Evolutionary conservation across 2,797 vertebrate genomes (phyloP).

Genomic region (Lepidocolaptes lacrymiger): DNA sequence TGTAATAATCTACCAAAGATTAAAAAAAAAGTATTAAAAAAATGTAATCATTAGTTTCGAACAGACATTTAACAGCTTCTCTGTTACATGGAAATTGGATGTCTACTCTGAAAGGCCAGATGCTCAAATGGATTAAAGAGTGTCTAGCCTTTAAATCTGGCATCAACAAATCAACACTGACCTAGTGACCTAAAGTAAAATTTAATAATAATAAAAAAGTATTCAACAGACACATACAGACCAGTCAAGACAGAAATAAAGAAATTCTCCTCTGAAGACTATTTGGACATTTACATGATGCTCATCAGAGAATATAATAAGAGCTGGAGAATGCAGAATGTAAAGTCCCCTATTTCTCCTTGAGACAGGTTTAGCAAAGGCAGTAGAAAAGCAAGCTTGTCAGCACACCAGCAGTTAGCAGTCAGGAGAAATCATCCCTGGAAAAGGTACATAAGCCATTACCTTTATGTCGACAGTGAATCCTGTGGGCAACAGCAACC

Average conservation of each 20-base stretch:
- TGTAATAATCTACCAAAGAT: background rate
- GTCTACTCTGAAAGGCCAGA: slow-evolving; percentile 26
- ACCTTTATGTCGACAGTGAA: background rate
- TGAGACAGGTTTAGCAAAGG: background rate
- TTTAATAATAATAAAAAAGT: background rate
- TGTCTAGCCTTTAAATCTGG: slow-evolving; percentile 50
- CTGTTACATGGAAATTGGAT: background rate
- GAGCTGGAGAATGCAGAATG: background rate
- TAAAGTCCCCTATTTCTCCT: slow-evolving; percentile 22
- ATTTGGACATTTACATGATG: background rate
- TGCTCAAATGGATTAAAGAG: slow-evolving; percentile 57
- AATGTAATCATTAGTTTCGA: background rate
- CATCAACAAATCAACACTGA: slow-evolving; percentile 33
- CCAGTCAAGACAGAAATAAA: background rate
- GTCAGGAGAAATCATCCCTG: background rate
- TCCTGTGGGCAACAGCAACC: background rate
- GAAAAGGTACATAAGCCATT: background rate
- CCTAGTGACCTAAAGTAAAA: slow-evolving; percentile 47
- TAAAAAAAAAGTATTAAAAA: background rate
- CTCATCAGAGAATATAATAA: background rate
- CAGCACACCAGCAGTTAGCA: background rate
- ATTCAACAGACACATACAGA: background rate
- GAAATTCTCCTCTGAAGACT: background rate
- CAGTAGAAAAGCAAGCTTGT: background rate
- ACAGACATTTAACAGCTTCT: slow-evolving; percentile 4